Conservation (phyloP, 2,888 invertebrate species). For the Xanthorhoe designata region DNA sequence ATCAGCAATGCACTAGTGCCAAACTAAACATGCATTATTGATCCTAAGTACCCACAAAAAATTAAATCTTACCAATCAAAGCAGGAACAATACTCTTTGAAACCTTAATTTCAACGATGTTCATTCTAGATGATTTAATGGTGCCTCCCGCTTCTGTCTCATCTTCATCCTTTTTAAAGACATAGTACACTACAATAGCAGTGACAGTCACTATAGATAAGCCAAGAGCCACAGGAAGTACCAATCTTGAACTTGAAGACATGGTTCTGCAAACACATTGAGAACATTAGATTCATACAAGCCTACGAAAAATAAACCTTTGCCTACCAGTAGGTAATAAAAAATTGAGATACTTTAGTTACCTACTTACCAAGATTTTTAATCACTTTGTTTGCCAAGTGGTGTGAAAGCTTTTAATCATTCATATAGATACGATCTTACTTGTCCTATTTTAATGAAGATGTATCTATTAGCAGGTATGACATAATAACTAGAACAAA, state of each 20-base stretch:
- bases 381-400: neutral
- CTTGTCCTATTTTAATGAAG: conserved; percentile 28
- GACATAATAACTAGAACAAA: conserved; percentile 78
- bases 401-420: conserved; percentile 9
- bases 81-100: conserved; percentile 87
- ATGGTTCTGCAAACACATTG: conserved; percentile 58
- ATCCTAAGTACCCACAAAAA: no score
- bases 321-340: no score
- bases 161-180: conserved; percentile 87
- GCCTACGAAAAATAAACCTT: no score
- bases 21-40: no score
- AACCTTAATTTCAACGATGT: conserved; percentile 85
- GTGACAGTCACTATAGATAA: conserved; percentile 89
- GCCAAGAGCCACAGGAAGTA: conserved; percentile 87
- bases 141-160: conserved; percentile 66
- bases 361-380: neutral
- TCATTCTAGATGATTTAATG: conserved; percentile 66
- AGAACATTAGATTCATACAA: no score
- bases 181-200: conserved; percentile 88
- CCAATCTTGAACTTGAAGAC: conserved; percentile 65
- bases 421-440: conserved; percentile 3
- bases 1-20: no score
- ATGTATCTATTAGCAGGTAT: conserved; percentile 75
- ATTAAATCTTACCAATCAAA: conserved; percentile 86
- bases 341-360: no score